Conservation (phyloP, 2,113 vertebrate species). For the Tetrao urogallus region DNA sequence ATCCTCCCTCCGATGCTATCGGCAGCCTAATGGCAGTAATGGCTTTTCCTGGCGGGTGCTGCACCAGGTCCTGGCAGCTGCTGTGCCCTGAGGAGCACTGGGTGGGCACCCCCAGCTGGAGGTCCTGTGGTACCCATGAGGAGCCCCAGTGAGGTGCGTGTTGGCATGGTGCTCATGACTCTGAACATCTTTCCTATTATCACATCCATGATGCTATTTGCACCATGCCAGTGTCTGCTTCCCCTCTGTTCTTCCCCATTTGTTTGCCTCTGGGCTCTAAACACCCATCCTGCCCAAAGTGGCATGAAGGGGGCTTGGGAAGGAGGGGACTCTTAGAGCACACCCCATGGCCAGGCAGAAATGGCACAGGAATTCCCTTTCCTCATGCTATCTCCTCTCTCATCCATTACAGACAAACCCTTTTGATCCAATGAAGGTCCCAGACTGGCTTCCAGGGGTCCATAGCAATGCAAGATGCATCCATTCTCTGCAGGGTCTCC, state of each 20-base stretch:
- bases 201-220: neutral
- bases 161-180: constrained; percentile 15
- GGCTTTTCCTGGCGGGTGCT: constrained; percentile 77
- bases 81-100: neutral
- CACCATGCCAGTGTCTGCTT: neutral
- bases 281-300: neutral
- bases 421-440: neutral
- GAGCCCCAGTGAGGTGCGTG: too few species aligned
- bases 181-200: constrained; percentile 4
- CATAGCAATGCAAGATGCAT: neutral
- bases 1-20: constrained; percentile 82
- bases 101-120: constrained; percentile 58
- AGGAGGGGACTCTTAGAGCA: neutral
- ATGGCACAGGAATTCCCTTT: neutral
- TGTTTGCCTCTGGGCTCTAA: neutral
- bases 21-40: constrained; percentile 85
- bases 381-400: neutral
- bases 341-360: neutral
- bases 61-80: constrained; percentile 25
- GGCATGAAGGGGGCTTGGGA: neutral
- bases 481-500: neutral
- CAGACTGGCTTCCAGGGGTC: neutral
- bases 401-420: neutral
- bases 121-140: too few species aligned
- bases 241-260: too few species aligned